Evolutionary conservation across 2,797 vertebrate species (phyloP).

Genomic region (Spinus olivaceus): DNA sequence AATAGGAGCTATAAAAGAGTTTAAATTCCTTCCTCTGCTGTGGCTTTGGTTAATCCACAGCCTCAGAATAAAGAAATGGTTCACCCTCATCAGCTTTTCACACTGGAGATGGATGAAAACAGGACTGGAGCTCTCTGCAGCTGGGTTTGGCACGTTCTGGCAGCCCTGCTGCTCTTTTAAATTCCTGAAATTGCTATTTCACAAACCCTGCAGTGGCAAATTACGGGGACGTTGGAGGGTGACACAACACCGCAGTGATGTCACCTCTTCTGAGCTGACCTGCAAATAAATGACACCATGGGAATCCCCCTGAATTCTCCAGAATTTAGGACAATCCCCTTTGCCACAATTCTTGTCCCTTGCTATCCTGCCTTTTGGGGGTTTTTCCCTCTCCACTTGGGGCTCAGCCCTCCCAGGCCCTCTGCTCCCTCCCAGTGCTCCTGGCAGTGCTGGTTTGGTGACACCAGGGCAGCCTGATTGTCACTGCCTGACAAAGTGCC

Average conservation of each 20-base stretch:
- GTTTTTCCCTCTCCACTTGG: not conserved
- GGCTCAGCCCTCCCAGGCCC: not conserved
- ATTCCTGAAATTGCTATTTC: slow-evolving; percentile 20
- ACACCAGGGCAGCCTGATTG: not conserved
- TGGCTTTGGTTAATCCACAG: not conserved
- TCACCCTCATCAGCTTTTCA: not conserved
- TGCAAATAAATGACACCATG: not conserved
- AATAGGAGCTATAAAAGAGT: not conserved
- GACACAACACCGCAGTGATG: not conserved
- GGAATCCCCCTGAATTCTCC: slow-evolving; percentile 42
- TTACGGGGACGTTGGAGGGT: not conserved
- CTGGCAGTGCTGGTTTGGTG: not conserved
- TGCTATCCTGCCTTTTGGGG: not conserved
- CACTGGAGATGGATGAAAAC: not conserved
- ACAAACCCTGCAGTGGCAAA: not conserved
- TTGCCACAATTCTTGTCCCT: not conserved
- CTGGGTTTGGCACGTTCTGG: not conserved
- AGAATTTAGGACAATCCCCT: not conserved
- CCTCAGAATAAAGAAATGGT: not conserved
- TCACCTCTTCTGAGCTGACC: slow-evolving; percentile 18
- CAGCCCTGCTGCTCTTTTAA: not conserved
- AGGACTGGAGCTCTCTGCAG: not conserved
- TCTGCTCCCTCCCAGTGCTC: not conserved
- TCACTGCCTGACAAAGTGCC: rapidly evolving
- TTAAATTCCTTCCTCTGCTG: not conserved